Evolutionary conservation across 2,888 invertebrate species (phyloP), one percentile per base, ranked within the genome.

Genomic region (Oegoconia quadripuncta): DNA sequence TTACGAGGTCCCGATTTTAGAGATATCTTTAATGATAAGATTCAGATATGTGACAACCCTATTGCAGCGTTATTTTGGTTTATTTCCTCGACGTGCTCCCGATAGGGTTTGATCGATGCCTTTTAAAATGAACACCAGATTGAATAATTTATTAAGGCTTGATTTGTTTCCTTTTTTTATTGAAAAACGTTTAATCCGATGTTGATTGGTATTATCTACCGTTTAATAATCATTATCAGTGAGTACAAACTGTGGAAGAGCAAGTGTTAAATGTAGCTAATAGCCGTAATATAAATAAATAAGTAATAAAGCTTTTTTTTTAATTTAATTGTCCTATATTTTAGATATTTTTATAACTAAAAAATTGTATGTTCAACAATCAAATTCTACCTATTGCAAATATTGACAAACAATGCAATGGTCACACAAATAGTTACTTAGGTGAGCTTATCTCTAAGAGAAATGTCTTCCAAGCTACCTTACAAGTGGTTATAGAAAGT

Each of bases 21-120:
- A n/a, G n/a, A n/a, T n/a, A n/a, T n/a, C n/a, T n/a, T n/a, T n/a
- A n/a, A n/a, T n/a, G n/a, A n/a, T 8, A 9, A 23, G 3, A 23
- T 23, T 23, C 9, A n/a, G 9, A 23, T 23, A 13, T 8, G 16
- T 34, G 38, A 8, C 41, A 34, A 30, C 36, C 39, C 37, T 42
- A 34, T 16, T 2, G 30, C 15, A 18, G 27, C 25, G 41, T 41
- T 36, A 41, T 41, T 44, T 44, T 41, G 29, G 38, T 45, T 45
- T 45, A 39, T 45, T 44, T 44, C 36, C 38, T 35, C 38, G 30
- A 30, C 58, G 48, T 50, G 42, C 52, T 48, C 50, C 48, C 50
- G 61, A 63, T 64, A 62, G 54, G 55, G 53, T 59, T 67, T 76
- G 77, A 77, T 75, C 68, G 75, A 75, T 77, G 74, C 69, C 52